Base-by-base conservation (phyloP, 2,113 vertebrate genomes). In the Percina caprodes region DNA sequence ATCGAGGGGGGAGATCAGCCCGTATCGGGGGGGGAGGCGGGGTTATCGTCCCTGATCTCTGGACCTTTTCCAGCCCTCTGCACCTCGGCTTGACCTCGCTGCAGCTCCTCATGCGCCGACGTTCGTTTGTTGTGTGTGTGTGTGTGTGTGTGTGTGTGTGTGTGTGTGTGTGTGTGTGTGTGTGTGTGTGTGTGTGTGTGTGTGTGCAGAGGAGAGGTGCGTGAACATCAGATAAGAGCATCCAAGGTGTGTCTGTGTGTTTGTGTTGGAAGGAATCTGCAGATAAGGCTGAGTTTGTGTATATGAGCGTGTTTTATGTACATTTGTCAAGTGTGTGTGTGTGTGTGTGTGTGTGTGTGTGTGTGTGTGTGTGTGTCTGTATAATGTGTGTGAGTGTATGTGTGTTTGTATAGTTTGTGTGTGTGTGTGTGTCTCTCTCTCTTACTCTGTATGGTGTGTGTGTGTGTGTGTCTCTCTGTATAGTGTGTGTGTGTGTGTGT, bases 1-100 rank as follows among this genome's bases (percentile, higher is more conserved):
- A 69, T 84, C 73, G 3, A 21, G 24, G 80, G 77, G 54, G 30
- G 6, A 33, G 30, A 65, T 66, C 54, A 61, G 82, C 39, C 45
- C 7, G 4, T 46, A 21, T 51, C 4, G 10, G 21, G 30, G 30
- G 30, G 2, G 39, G 66, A 65, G 74, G 55, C 23, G 46, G 71
- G 46, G 73, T 88, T 90, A 91, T 91, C 87, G 13, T 6, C 9
- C 33, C 56, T 45, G 35, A 93, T 90, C 90, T 89, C 75, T 82
- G 82, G 84, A 88, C 90, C 84, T 82, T 77, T 80, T 87, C 74
- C 88, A 82, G 79, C 77, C 81, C 80, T 35, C 76, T 83, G 73
- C 62, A 83, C 74, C 75, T 70, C 69, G 3, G 65, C 73, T 82
- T 86, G 84, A 93, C 90, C 89, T 66, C 42, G 8, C 74, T 18